Percentiles rank a stretch among this genome's conserved stretches.
These are phyloP conservation scores for Grus americana DNA, from an alignment of 2,113 vertebrate species.

Conservation along the genomic window DNA sequence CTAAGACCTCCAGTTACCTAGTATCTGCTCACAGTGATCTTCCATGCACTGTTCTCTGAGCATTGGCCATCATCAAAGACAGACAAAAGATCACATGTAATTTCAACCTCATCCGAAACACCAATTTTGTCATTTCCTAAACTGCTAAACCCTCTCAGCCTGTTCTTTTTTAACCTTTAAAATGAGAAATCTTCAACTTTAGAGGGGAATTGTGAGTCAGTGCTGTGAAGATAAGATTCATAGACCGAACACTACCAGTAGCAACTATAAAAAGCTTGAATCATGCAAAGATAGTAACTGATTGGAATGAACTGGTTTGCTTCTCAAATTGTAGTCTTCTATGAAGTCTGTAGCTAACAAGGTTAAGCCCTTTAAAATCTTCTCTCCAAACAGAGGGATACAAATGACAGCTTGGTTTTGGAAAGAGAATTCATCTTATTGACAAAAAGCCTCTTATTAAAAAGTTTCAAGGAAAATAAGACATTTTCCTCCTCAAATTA, in stretches of 20 bases:
- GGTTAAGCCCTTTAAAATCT: background rate
- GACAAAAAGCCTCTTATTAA: background rate
- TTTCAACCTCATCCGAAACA: background rate
- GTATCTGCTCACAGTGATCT: background rate
- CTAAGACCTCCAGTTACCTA: background rate
- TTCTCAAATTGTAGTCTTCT: background rate
- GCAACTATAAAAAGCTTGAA: background rate
- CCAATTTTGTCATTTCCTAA: fast-evolving
- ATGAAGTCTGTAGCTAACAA: background rate
- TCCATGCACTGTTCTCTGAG: background rate
- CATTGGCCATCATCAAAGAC: background rate
- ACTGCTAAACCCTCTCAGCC: background rate
- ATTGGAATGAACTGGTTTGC: background rate
- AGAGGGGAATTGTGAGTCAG: background rate
- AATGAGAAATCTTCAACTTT: background rate
- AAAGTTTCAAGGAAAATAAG: background rate
- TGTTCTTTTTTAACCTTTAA: background rate
- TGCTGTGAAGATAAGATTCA: background rate
- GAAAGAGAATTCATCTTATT: background rate
- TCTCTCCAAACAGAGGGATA: background rate
- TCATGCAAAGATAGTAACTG: background rate
- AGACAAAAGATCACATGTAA: background rate
- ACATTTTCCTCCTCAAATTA: background rate
- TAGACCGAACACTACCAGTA: background rate
- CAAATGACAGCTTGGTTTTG: background rate